Percentiles rank a stretch among this genome's conserved stretches.
Evolutionary conservation across 2,797 vertebrate genomes (phyloP).

Genomic region (Brachymystax lenok): DNA sequence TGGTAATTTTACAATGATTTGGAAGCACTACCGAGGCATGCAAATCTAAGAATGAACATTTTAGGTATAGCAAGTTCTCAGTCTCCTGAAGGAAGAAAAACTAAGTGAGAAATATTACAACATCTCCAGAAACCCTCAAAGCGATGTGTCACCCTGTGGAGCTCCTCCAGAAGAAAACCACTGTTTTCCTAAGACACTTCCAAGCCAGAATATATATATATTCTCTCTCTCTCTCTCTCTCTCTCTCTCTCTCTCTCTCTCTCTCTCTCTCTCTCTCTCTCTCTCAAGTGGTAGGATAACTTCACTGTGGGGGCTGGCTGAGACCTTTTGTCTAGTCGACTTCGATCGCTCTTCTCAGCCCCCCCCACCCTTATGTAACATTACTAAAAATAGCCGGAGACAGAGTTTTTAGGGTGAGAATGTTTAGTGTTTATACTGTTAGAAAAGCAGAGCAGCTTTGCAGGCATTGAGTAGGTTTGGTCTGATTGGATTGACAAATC

Average conservation of each 20-base stretch:
- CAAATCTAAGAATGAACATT: slow-evolving; percentile 46
- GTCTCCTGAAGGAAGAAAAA: slow-evolving; percentile 61
- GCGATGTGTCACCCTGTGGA: slow-evolving; percentile 72
- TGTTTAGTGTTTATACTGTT: slow-evolving; percentile 32
- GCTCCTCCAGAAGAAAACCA: slow-evolving; percentile 67
- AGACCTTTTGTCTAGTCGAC: slow-evolving; percentile 46
- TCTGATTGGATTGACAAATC: no score
- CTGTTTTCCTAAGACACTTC: slow-evolving; percentile 72
- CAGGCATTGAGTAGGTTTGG: slow-evolving; percentile 32
- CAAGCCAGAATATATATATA: slow-evolving; percentile 63
- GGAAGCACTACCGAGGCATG: slow-evolving; percentile 34
- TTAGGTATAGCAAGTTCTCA: slow-evolving; percentile 32
- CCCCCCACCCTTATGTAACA: slow-evolving; percentile 53
- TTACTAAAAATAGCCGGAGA: slow-evolving; percentile 62
- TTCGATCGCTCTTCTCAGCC: slow-evolving; percentile 48
- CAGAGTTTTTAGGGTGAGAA: slow-evolving; percentile 43
- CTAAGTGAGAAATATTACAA: slow-evolving; percentile 70
- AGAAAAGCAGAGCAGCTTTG: slow-evolving; percentile 42
- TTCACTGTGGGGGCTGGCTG: neutral
- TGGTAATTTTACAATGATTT: slow-evolving; percentile 43
- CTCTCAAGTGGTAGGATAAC: slow-evolving; percentile 5
- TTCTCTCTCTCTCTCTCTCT: slow-evolving; percentile 41
- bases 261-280: slow-evolving; percentile 1
- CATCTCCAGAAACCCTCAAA: slow-evolving; percentile 72
- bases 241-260: slow-evolving; percentile 29